These are phyloP conservation scores for Lordiphosa stackelbergi DNA, from an alignment of 1,140 invertebrate genomes.

Conservation along the genomic window DNA sequence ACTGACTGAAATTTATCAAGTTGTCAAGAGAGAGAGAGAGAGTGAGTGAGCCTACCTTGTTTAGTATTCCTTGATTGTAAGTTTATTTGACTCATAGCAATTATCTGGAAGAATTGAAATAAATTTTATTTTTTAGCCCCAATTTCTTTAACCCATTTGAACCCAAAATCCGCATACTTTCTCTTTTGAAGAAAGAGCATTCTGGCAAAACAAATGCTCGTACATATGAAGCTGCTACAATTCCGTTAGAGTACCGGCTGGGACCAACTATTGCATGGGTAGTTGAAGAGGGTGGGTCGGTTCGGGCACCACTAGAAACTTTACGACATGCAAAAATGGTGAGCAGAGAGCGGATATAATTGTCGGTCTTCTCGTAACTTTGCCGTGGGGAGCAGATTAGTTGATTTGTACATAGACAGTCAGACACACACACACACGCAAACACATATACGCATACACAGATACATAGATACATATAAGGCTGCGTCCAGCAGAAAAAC, in stretches of 20 bases:
- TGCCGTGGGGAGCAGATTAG: constrained; percentile 74
- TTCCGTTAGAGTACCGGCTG: constrained; percentile 30
- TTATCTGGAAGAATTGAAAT: no score
- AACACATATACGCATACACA: constrained; percentile 3
- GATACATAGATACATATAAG: constrained; percentile 2
- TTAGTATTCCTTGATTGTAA: no score
- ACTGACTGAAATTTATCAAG: no score
- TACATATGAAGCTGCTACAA: constrained; percentile 27
- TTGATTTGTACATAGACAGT: constrained; percentile 61
- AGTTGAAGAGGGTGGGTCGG: constrained; percentile 20
- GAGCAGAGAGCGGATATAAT: constrained; percentile 75
- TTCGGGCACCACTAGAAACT: constrained; percentile 67
- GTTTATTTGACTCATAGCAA: no score
- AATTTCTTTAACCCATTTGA: no score
- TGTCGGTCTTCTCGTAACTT: constrained; percentile 75
- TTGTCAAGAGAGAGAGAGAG: no score
- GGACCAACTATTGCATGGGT: constrained; percentile 18
- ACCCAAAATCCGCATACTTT: neutral
- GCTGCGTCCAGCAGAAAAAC: constrained; percentile 18
- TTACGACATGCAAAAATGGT: constrained; percentile 75
- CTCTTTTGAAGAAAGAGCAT: constrained; percentile 3
- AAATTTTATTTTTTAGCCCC: no score
- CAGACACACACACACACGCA: constrained; percentile 20
- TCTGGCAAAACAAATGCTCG: constrained; percentile 8
- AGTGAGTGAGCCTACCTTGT: no score